Evolutionary conservation across 2,113 vertebrate genomes (phyloP).

Genomic region (Psittacula cyanocephala): DNA sequence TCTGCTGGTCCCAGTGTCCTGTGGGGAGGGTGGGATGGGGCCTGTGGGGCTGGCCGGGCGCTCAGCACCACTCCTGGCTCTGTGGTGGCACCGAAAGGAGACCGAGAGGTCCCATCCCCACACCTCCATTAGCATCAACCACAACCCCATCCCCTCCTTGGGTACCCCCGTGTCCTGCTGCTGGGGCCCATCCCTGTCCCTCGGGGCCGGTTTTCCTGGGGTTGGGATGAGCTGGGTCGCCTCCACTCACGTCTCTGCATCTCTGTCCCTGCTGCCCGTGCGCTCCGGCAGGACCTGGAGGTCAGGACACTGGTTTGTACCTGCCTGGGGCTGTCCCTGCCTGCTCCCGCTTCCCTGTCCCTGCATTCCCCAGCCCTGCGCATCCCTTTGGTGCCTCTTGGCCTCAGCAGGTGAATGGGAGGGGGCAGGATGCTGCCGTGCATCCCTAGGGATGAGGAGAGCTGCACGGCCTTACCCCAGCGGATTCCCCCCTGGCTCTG

Average conservation of each 20-base stretch:
- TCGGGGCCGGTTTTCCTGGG: background rate
- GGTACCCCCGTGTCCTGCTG: fast-evolving
- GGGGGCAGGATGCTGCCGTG: background rate
- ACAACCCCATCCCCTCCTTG: fast-evolving
- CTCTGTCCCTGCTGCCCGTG: conserved; percentile 17
- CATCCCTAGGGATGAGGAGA: background rate
- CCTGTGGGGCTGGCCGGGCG: background rate
- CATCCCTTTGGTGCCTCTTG: background rate
- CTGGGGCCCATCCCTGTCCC: background rate
- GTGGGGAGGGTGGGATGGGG: fast-evolving
- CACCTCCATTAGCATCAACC: background rate
- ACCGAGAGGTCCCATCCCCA: background rate
- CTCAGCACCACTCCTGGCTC: background rate
- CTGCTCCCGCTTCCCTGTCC: background rate
- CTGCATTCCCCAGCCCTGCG: background rate
- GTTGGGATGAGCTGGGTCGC: background rate
- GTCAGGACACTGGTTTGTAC: conserved; percentile 68
- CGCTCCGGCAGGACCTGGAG: conserved; percentile 77
- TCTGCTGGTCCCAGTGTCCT: fast-evolving
- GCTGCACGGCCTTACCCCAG: background rate
- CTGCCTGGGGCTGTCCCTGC: conserved; percentile 3
- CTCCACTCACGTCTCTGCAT: conserved; percentile 63
- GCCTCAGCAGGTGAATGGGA: background rate
- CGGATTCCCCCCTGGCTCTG: background rate
- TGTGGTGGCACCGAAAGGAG: background rate